Evolutionary conservation across 1,140 invertebrate species (phyloP), one percentile per base, ranked within the genome.

Genomic region (Pygmarrhopalites habei): DNA sequence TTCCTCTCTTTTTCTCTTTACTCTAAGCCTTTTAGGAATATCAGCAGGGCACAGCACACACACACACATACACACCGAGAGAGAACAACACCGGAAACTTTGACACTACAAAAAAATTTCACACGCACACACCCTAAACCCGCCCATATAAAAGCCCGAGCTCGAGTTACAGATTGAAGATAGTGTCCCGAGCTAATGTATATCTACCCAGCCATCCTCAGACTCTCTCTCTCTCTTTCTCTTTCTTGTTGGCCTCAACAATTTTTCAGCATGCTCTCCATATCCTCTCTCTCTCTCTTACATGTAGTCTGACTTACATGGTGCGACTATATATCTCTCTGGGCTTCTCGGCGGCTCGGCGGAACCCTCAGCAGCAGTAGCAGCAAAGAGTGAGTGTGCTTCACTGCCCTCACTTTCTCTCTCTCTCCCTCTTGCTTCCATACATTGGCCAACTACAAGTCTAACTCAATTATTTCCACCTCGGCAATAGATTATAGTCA

Each of bases 401-500:
- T 39, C 35, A 7, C 35, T 10, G 35, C 17, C 7, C 21, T 46
- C 44, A 21, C 15, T n/a, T 5, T 4, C 15, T n/a, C 5, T 17
- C 21, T 46, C 21, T 46, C n/a, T 5, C 7, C n/a, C 44, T 21
- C 44, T n/a, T n/a, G 21, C 21, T n/a, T n/a, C 15, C 44, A 5
- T n/a, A 46, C 44, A 46, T 19, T 4, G n/a, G 44, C 44, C 44
- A 46, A 46, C 15, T 21, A n/a, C 5, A 46, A 46, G 4, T 46
- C 44, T 46, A 46, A 46, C 44, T 10, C 44, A 21, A 46, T 46
- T 46, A 46, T 21, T 46, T 46, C 44, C 44, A 46, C 44, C 21
- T 46, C 44, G 10, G 44, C 44, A 46, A 46, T 46, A 46, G 44
- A 46, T 46, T 46, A 46, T 19, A 46, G 44, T 21, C 44, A 46